phyloP scores from a whole-genome alignment of 2,113 vertebrate species.

The Notarius quadriscutis region DNA sequence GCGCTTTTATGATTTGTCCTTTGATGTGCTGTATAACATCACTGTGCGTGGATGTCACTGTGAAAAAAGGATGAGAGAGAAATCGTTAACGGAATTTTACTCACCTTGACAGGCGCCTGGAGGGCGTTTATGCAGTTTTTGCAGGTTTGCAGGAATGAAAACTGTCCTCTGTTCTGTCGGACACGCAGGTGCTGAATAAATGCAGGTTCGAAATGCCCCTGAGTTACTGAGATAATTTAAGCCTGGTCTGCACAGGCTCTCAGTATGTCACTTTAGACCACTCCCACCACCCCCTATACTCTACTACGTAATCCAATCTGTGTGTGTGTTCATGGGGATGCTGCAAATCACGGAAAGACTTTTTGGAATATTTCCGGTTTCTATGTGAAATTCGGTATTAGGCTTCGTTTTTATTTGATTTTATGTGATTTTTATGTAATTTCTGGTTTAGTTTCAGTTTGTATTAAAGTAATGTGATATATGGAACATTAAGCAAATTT shows the following conservation, averaged over 20 bases:
- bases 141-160: not conserved
- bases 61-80: conserved; percentile 12
- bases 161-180: not conserved
- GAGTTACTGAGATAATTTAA: conserved; percentile 41
- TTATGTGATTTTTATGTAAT: not conserved
- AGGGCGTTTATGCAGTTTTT: conserved; percentile 10
- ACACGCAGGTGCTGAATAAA: conserved; percentile 48
- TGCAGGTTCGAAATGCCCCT: conserved; percentile 21
- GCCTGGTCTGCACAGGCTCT: conserved; percentile 39
- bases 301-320: conserved; percentile 28
- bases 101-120: conserved; percentile 35
- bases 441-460: not conserved
- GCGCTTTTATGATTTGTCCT: not conserved
- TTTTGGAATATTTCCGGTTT: not conserved
- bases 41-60: not conserved
- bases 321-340: not conserved
- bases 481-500: no score
- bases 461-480: no score
- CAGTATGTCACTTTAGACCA: conserved; percentile 52
- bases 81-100: conserved; percentile 23
- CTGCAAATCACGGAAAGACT: not conserved
- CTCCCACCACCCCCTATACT: conserved; percentile 45
- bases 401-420: not conserved
- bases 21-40: not conserved
- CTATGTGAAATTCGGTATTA: not conserved